A percentile compares a stretch with the other conserved stretches of the same genome.
phyloP scores from a whole-genome alignment of 2,888 invertebrate species.

The Tortricodes alternella region DNA sequence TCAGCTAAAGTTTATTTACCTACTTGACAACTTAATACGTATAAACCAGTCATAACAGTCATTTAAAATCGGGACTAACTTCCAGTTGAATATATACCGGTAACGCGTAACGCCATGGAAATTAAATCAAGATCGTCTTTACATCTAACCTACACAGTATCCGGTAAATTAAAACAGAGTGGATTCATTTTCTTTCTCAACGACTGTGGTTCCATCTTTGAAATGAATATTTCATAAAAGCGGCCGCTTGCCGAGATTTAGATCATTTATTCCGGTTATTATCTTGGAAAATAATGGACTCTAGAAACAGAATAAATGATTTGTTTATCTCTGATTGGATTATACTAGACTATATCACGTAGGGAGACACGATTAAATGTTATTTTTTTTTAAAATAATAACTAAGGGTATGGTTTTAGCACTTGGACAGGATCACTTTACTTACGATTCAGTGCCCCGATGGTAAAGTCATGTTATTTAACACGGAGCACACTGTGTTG shows the following conservation, averaged over 20 bases:
- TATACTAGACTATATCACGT: neutral
- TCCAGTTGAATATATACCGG: no score
- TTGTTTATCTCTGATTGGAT: neutral
- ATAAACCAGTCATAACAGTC: no score
- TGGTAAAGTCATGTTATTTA: no score
- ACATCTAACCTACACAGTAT: neutral
- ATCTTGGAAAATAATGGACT: neutral
- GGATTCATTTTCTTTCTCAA: conserved; percentile 13
- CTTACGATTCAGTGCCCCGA: no score
- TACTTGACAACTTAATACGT: no score
- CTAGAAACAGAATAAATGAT: neutral
- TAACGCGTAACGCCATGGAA: no score
- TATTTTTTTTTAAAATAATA: no score
- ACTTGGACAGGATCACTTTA: no score
- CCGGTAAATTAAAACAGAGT: neutral
- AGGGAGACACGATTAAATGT: no score
- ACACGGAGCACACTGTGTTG: no score
- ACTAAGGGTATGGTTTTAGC: no score
- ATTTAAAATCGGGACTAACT: neutral
- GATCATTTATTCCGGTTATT: conserved; percentile 5
- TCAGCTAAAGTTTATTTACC: no score
- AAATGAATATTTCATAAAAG: conserved; percentile 13
- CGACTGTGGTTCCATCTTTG: neutral
- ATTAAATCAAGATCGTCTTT: neutral
- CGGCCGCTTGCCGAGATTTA: neutral